These are phyloP conservation scores for Cheumatopsyche charites DNA, from an alignment of 1,140 invertebrate genomes.

Conservation along the genomic window DNA sequence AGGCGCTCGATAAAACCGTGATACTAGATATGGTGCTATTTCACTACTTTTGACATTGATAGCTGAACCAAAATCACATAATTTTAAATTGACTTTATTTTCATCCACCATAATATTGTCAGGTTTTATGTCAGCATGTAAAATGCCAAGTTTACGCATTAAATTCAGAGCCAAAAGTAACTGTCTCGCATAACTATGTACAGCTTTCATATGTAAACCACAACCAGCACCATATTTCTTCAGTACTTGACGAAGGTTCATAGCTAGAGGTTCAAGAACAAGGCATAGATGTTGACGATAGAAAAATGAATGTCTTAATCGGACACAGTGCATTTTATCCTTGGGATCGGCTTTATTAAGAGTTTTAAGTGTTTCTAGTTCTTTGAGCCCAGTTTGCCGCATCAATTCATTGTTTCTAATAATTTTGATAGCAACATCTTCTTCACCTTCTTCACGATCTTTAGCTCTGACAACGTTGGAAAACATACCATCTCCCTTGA, in stretches of 20 bases:
- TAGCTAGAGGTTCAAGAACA: slow-evolving; percentile 95
- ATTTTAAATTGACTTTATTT: slow-evolving; percentile 92
- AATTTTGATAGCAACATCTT: slow-evolving; percentile 98
- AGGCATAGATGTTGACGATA: slow-evolving; percentile 99
- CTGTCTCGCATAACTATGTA: slow-evolving; percentile 97
- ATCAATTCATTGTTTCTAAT: slow-evolving; percentile 99
- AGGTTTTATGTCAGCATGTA: slow-evolving; percentile 99
- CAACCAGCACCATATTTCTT: slow-evolving; percentile 99
- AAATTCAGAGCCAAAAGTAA: slow-evolving; percentile 92
- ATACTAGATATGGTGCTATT: slow-evolving; percentile 97
- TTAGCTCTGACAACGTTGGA: slow-evolving; percentile 96
- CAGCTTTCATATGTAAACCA: slow-evolving; percentile 96
- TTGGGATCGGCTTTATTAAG: slow-evolving; percentile 98
- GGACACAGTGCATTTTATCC: slow-evolving; percentile 96
- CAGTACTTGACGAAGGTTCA: slow-evolving; percentile 92
- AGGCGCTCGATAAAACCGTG: slow-evolving; percentile 96
- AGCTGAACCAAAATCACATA: slow-evolving; percentile 99
- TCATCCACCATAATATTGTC: slow-evolving; percentile 99
- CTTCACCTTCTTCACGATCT: slow-evolving; percentile 82
- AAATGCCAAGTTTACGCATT: slow-evolving; percentile 93
- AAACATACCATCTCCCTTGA: slow-evolving; percentile 98
- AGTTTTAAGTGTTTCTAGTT: slow-evolving; percentile 93
- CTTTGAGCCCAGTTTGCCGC: slow-evolving; percentile 98
- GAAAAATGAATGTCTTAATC: slow-evolving; percentile 90
- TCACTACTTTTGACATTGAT: slow-evolving; percentile 94